A percentile compares a stretch with the other conserved stretches of the same genome.
These are phyloP conservation scores for Acronicta alni DNA, from an alignment of 2,888 invertebrate genomes.

Conservation along the genomic window DNA sequence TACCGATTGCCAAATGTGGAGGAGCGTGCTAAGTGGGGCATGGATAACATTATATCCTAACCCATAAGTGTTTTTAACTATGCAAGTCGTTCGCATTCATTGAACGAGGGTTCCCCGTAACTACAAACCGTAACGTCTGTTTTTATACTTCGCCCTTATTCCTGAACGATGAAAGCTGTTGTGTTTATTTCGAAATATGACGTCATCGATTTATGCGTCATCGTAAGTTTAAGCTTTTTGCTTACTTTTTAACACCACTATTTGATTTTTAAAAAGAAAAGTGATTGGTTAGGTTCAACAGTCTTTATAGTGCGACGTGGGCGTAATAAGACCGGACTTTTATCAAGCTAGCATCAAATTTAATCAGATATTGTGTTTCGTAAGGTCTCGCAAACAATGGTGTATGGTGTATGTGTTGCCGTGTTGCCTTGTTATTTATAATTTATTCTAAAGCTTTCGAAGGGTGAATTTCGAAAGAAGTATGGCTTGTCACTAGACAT, in stretches of 20 bases:
- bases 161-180: conserved; percentile 36
- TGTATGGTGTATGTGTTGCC: conserved; percentile 55
- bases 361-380: conserved; percentile 67
- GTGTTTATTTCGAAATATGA: conserved; percentile 47
- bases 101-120: conserved; percentile 39
- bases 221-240: conserved; percentile 60
- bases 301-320: conserved; percentile 63
- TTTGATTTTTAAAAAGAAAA: conserved; percentile 61
- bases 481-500: conserved; percentile 64
- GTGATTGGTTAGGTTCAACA: conserved; percentile 50
- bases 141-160: conserved; percentile 44
- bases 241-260: conserved; percentile 53
- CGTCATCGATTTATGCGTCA: conserved; percentile 51
- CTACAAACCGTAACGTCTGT: conserved; percentile 35
- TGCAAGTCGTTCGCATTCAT: conserved; percentile 33
- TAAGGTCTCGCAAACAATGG: conserved; percentile 65
- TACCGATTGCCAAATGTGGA: conserved; percentile 71
- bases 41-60: conserved; percentile 34
- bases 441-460: conserved; percentile 61
- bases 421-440: conserved; percentile 55
- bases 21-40: conserved; percentile 53
- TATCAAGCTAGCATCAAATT: conserved; percentile 67
- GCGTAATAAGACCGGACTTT: conserved; percentile 61
- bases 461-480: conserved; percentile 63
- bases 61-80: conserved; percentile 23